These are phyloP conservation scores for Furnarius figulus DNA, from an alignment of 2,113 vertebrate species.

Conservation along the genomic window DNA sequence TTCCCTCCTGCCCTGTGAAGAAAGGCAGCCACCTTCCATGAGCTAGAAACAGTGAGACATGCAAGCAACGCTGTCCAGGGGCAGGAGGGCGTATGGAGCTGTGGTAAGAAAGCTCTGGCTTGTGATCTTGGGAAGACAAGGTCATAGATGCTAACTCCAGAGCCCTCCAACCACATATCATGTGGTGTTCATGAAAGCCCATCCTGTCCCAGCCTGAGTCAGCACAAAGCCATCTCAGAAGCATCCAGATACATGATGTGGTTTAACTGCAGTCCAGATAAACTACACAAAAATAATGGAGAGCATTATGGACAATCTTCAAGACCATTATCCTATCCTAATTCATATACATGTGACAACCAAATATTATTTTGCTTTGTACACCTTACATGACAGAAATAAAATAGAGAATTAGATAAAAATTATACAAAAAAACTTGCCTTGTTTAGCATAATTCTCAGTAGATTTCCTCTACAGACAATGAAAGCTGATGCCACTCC, in stretches of 20 bases:
- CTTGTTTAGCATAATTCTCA: not conserved
- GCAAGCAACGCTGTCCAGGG: not conserved
- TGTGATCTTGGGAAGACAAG: not conserved
- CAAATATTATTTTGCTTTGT: not conserved
- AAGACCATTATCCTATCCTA: not conserved
- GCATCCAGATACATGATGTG: not conserved
- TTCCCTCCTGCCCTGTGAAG: not conserved
- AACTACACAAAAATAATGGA: not conserved
- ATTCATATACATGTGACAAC: not conserved
- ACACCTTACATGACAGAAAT: not conserved
- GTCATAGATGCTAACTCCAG: not conserved
- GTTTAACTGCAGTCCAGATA: not conserved
- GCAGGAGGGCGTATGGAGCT: not conserved
- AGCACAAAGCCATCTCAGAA: not conserved
- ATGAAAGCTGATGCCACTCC: not conserved
- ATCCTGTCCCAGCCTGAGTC: not conserved
- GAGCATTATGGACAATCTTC: not conserved
- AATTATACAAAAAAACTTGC: not conserved
- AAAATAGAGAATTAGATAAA: not conserved
- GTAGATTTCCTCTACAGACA: not conserved
- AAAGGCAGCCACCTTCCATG: not conserved
- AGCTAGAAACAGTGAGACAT: fast-evolving
- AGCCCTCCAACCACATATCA: not conserved
- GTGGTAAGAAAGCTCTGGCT: not conserved
- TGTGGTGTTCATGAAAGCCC: not conserved